Conservation (phyloP, 1,140 invertebrate genomes). For the Heliconius congener region DNA sequence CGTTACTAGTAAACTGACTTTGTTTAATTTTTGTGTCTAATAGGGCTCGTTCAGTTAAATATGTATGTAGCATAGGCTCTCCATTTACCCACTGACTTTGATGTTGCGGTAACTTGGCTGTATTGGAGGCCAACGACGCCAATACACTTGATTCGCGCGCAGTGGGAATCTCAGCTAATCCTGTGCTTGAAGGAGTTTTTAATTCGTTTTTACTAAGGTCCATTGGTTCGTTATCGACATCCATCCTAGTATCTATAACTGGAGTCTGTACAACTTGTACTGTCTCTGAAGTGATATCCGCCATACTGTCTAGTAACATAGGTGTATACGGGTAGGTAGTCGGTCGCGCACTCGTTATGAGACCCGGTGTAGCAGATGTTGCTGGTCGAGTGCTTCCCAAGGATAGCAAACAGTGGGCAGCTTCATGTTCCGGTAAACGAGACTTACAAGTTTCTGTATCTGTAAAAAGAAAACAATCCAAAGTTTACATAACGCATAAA, state of each 20-base stretch:
- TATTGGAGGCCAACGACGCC: slow-evolving; percentile 85
- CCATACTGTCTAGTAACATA: slow-evolving; percentile 56
- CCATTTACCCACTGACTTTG: slow-evolving; percentile 82
- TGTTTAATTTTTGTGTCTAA: slow-evolving; percentile 89
- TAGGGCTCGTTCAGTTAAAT: slow-evolving; percentile 88
- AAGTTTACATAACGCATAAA: not conserved
- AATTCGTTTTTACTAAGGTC: slow-evolving; percentile 81
- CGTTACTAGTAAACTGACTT: slow-evolving; percentile 75
- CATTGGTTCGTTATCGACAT: slow-evolving; percentile 81
- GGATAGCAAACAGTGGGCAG: slow-evolving; percentile 91
- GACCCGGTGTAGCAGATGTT: slow-evolving; percentile 78
- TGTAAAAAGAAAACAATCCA: slow-evolving; percentile 49
- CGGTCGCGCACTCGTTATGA: slow-evolving; percentile 82
- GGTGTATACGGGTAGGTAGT: slow-evolving; percentile 85
- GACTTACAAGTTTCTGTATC: slow-evolving; percentile 83
- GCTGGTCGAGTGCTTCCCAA: slow-evolving; percentile 81
- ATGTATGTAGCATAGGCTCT: slow-evolving; percentile 87
- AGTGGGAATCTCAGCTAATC: slow-evolving; percentile 82
- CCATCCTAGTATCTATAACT: slow-evolving; percentile 52
- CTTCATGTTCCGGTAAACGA: slow-evolving; percentile 90
- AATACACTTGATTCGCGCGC: slow-evolving; percentile 84
- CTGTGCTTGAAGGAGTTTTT: slow-evolving; percentile 51
- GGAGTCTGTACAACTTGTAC: slow-evolving; percentile 46
- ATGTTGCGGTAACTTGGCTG: slow-evolving; percentile 83
- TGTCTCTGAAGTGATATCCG: slow-evolving; percentile 58